These are phyloP conservation scores for Characodon lateralis DNA, from an alignment of 2,797 vertebrate genomes.

Conservation along the genomic window DNA sequence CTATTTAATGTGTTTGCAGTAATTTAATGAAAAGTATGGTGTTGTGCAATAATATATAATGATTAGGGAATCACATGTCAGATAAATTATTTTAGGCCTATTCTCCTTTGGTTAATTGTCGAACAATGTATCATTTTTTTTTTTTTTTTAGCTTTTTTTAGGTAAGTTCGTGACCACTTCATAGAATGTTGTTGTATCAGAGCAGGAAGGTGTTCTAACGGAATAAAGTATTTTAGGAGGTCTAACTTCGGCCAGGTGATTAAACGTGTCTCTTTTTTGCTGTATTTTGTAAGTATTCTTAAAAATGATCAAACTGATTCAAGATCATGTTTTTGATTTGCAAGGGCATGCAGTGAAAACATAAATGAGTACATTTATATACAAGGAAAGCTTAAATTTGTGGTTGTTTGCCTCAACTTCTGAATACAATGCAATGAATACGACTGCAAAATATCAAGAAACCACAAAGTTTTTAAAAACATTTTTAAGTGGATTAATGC, in stretches of 20 bases:
- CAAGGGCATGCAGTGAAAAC: slow-evolving; percentile 34
- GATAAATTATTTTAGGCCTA: not conserved
- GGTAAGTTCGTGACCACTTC: not conserved
- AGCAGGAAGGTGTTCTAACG: not conserved
- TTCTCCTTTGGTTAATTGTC: not conserved
- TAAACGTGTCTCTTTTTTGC: not conserved
- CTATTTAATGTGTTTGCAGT: slow-evolving; percentile 36
- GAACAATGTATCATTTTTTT: slow-evolving; percentile 15
- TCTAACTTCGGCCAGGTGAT: not conserved
- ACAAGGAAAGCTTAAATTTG: slow-evolving; percentile 7
- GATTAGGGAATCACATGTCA: not conserved
- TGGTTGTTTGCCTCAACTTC: slow-evolving; percentile 37
- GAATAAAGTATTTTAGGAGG: too few species aligned
- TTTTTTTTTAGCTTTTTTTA: slow-evolving; percentile 6
- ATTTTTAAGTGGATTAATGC: slow-evolving; percentile 12
- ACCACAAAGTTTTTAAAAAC: not conserved
- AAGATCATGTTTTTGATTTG: not conserved
- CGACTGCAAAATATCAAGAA: slow-evolving; percentile 16
- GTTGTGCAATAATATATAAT: slow-evolving; percentile 10
- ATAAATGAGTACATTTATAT: slow-evolving; percentile 19
- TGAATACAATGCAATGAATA: slow-evolving; percentile 8
- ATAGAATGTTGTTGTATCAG: slow-evolving; percentile 10
- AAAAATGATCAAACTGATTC: not conserved
- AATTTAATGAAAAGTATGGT: slow-evolving; percentile 18
- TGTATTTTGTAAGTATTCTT: not conserved